Conservation (phyloP, 2,797 vertebrate genomes). For the Catamblyrhynchus diadema region DNA sequence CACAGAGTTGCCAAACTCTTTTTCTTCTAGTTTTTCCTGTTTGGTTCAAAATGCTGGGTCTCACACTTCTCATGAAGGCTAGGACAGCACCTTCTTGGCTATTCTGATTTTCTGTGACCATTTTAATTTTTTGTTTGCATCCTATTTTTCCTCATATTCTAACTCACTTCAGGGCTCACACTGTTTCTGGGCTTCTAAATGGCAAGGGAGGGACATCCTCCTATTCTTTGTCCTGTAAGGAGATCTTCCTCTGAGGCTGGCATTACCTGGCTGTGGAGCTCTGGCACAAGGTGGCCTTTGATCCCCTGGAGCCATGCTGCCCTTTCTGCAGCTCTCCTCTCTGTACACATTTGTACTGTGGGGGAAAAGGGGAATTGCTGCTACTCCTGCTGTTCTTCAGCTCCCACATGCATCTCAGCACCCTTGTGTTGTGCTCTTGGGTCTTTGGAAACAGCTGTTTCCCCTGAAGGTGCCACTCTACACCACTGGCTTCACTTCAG, state of each 20-base stretch:
- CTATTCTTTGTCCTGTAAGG: background rate
- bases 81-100: background rate
- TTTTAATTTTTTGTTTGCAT: background rate
- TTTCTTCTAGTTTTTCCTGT: background rate
- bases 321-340: background rate
- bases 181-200: background rate
- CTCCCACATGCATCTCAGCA: background rate
- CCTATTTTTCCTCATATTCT: background rate
- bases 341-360: background rate
- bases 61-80: background rate
- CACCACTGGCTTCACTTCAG: background rate
- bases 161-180: background rate
- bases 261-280: background rate
- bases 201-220: background rate
- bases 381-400: background rate
- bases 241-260: background rate
- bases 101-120: background rate
- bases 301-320: background rate
- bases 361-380: background rate
- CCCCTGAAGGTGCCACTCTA: background rate
- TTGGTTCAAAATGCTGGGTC: background rate
- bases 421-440: background rate
- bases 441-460: background rate
- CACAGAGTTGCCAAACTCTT: background rate
- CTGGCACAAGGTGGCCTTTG: accelerated